phyloP scores from a whole-genome alignment of 2,888 invertebrate genomes.

The Ditylenchus weischeri region DNA sequence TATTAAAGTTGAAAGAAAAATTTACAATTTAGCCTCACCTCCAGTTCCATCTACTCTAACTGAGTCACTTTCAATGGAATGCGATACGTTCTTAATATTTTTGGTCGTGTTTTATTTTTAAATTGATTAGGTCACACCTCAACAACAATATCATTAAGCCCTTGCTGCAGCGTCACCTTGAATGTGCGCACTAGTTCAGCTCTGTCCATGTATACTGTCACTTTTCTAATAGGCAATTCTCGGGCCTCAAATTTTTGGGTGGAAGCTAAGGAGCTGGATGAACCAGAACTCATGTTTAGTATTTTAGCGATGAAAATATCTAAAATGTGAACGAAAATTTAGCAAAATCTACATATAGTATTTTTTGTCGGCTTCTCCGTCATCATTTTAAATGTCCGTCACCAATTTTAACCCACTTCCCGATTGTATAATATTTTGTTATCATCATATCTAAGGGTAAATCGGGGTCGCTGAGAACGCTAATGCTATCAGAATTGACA shows the following conservation, averaged over 20 bases:
- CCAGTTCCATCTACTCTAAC: slow-evolving; percentile 50
- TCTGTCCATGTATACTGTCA: slow-evolving; percentile 49
- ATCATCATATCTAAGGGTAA: no score
- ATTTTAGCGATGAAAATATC: no score
- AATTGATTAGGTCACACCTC: slow-evolving; percentile 30
- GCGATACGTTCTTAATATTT: slow-evolving; percentile 40
- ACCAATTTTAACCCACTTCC: no score
- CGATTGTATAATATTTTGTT: no score
- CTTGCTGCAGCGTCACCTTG: slow-evolving; percentile 31
- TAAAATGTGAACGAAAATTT: no score
- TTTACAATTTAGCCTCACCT: background rate
- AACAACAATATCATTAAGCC: slow-evolving; percentile 42
- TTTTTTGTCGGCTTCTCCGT: no score
- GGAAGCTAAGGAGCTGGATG: background rate
- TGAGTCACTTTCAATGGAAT: slow-evolving; percentile 35
- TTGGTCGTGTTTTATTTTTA: background rate
- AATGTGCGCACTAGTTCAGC: slow-evolving; percentile 46
- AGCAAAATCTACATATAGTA: no score
- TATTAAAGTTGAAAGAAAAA: no score
- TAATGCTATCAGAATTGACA: no score
- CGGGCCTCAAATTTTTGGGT: slow-evolving; percentile 35
- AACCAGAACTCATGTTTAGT: no score
- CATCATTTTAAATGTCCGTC: no score
- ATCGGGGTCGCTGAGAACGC: no score
- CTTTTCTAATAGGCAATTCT: slow-evolving; percentile 40